Base-by-base conservation (phyloP, 2,113 vertebrate species). In the Tonatia bakeri region DNA sequence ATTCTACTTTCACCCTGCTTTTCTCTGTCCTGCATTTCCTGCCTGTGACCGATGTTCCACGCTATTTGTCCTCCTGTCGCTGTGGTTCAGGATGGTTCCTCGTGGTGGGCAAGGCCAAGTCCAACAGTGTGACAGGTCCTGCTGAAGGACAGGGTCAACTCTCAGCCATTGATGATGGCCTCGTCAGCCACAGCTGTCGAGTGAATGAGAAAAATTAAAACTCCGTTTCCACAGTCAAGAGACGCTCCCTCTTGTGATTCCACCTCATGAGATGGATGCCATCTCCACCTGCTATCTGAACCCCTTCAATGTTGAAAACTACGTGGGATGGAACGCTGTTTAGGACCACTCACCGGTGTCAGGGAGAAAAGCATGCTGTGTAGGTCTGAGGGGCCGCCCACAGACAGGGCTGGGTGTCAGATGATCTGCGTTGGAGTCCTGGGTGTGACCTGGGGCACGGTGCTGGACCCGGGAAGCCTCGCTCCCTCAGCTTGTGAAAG, bases 191-290 rank as follows among this genome's bases (percentile, higher is more conserved):
- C 61, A 26, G 17, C 15, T 94, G 31, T 13, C 81, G 85, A 84
- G 77, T 83, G 91, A 93, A 89, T 92, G 77, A 73, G 38, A 6
- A 93, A 75, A 91, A 91, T 91, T 91, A 80, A 94, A 91, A 70
- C 38, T 85, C 43, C 45, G 28, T 84, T 89, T 65, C 69, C 80
- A 69, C 64, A 54, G 75, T 82, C 36, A n/a, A 36, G 45, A 56
- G 52, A 91, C 16, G 80, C 16, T 91, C 10, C 40, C 19, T 70
- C 93, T 79, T 69, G 15, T 72, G 61, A 52, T 91, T 65, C 89
- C 22, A 75, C n/a, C 33, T 61, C 33, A n/a, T 5, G 7, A 83
- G 83, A 93, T 65, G 50, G 70, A 65, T 94, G 64, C 28, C 47
- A 47, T 38, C 91, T 56, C 43, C 12, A 24, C 31, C 69, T n/a